These are phyloP conservation scores for Hecatera dysodea DNA, from an alignment of 2,888 invertebrate genomes.

Conservation along the genomic window DNA sequence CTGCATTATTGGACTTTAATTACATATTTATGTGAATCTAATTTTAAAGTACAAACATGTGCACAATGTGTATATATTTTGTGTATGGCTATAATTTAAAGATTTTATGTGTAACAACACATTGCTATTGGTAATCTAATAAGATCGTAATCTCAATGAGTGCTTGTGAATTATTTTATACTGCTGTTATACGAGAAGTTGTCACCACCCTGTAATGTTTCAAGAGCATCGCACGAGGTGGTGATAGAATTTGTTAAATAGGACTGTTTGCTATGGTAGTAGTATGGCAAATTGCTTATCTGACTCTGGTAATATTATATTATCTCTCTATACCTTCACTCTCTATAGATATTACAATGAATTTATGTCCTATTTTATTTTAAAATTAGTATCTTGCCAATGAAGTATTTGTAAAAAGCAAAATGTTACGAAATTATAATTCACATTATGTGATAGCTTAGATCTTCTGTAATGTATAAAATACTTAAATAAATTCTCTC, in stretches of 20 bases:
- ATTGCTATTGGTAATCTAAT: constrained; percentile 81
- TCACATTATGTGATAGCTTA: constrained; percentile 88
- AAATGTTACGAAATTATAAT: constrained; percentile 81
- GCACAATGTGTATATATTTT: constrained; percentile 89
- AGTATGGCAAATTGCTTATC: constrained; percentile 87
- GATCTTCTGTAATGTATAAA: constrained; percentile 85
- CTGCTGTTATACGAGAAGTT: constrained; percentile 76
- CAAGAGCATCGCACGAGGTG: constrained; percentile 86
- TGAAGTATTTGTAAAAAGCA: constrained; percentile 86
- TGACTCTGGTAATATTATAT: constrained; percentile 79
- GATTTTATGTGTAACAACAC: constrained; percentile 73
- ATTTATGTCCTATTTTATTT: constrained; percentile 81
- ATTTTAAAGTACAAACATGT: constrained; percentile 89
- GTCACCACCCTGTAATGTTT: constrained; percentile 86
- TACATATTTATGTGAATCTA: constrained; percentile 85
- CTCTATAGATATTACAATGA: constrained; percentile 86
- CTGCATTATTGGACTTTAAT: constrained; percentile 85
- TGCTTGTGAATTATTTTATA: constrained; percentile 79
- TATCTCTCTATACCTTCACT: constrained; percentile 87
- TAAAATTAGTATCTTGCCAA: constrained; percentile 87
- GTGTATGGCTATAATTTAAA: constrained; percentile 83
- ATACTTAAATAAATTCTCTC: constrained; percentile 74
- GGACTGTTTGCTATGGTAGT: constrained; percentile 86
- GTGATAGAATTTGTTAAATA: constrained; percentile 68
- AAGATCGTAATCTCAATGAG: constrained; percentile 89